These are phyloP conservation scores for Pycnonotus jocosus DNA, from an alignment of 2,113 vertebrate genomes.

Conservation along the genomic window DNA sequence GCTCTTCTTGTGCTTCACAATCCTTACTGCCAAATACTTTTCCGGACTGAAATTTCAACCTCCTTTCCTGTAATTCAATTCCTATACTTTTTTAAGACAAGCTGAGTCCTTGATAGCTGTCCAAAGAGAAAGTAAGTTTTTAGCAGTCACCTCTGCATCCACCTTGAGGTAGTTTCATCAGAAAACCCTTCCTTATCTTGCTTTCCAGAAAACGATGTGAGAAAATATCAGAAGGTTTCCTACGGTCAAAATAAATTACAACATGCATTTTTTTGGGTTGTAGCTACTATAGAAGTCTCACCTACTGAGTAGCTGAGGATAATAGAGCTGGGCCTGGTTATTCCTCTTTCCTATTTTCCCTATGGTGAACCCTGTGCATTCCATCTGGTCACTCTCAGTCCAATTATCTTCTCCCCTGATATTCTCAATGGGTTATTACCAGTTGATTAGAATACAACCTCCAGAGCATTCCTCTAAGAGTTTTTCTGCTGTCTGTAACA, in stretches of 20 bases:
- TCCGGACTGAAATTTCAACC: neutral
- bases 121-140: neutral
- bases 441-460: neutral
- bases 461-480: neutral
- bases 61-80: neutral
- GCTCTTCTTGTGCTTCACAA: neutral
- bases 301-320: neutral
- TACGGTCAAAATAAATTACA: neutral
- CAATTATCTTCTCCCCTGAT: neutral
- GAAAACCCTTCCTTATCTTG: neutral
- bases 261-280: neutral
- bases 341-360: neutral
- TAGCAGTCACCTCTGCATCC: neutral
- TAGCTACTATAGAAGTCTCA: neutral
- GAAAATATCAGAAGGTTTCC: neutral
- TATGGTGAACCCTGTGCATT: neutral
- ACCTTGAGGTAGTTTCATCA: neutral
- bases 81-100: neutral
- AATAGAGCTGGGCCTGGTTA: neutral
- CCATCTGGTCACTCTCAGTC: neutral
- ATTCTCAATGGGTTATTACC: neutral
- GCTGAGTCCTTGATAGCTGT: neutral
- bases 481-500: neutral
- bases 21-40: neutral
- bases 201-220: neutral